phyloP scores from a whole-genome alignment of 1,140 invertebrate species.

The Dreissena rostriformis region DNA sequence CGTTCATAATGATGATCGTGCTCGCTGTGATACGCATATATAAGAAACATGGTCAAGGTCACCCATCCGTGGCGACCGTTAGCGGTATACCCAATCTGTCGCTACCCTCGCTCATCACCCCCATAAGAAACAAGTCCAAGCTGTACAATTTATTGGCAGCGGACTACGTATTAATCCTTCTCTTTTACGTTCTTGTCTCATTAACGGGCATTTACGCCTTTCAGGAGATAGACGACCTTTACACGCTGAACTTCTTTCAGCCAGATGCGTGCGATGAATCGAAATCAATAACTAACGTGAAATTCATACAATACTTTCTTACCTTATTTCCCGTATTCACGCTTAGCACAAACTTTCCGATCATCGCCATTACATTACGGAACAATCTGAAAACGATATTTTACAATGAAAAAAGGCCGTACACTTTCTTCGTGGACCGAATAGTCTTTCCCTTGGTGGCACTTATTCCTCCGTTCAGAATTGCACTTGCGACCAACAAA shows the following conservation, averaged over 20 bases:
- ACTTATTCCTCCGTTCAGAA: conserved; percentile 90
- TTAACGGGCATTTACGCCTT: conserved; percentile 94
- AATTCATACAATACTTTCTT: conserved; percentile 90
- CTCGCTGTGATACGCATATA: conserved; percentile 88
- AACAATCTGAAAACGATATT: conserved; percentile 96
- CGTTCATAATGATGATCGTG: conserved; percentile 90
- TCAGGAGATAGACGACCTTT: conserved; percentile 92
- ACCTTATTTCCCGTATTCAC: conserved; percentile 98
- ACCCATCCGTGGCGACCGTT: conserved; percentile 87
- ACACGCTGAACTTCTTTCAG: conserved; percentile 94
- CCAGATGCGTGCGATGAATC: conserved; percentile 75
- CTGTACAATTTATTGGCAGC: conserved; percentile 87
- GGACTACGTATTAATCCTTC: conserved; percentile 90
- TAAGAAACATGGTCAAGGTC: conserved; percentile 85
- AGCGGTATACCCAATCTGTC: conserved; percentile 90
- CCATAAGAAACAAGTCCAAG: conserved; percentile 90
- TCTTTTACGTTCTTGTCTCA: conserved; percentile 94
- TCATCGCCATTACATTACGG: conserved; percentile 97
- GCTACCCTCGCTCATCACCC: conserved; percentile 94
- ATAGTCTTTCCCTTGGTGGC: conserved; percentile 85
- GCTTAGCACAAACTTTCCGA: conserved; percentile 97
- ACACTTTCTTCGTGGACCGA: conserved; percentile 68
- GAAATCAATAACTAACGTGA: conserved; percentile 69
- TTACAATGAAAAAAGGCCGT: conserved; percentile 65
- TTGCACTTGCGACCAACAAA: conserved; percentile 93